A percentile compares a stretch with the other conserved stretches of the same genome.
phyloP scores from a whole-genome alignment of 2,888 invertebrate species.

The Anthophora plumipes region DNA sequence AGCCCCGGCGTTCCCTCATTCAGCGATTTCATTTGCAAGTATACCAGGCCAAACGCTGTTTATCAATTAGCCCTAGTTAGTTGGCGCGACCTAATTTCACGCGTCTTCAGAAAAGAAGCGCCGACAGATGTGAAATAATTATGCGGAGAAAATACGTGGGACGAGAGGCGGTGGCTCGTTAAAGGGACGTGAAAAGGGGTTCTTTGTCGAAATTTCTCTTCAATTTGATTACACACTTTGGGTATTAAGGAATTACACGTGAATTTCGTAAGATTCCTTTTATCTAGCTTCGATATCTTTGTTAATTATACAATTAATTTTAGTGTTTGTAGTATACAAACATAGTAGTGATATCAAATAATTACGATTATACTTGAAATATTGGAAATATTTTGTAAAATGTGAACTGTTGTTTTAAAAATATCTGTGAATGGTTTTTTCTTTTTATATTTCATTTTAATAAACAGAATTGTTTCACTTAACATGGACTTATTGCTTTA shows the following conservation, averaged over 20 bases:
- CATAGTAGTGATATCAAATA: background rate
- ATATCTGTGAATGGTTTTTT: too few species aligned
- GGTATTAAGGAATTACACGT: background rate
- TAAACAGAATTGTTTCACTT: too few species aligned
- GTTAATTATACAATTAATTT: too few species aligned
- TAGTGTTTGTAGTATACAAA: too few species aligned
- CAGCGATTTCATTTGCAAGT: constrained; percentile 46
- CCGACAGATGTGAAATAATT: constrained; percentile 41
- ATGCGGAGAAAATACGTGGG: constrained; percentile 16
- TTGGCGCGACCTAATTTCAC: constrained; percentile 52
- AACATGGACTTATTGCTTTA: too few species aligned
- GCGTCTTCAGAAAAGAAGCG: constrained; percentile 57
- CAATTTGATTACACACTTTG: background rate
- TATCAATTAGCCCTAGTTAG: constrained; percentile 75
- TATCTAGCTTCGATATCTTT: too few species aligned
- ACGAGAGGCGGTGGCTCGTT: constrained; percentile 19
- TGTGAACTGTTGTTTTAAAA: background rate
- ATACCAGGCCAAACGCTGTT: constrained; percentile 57
- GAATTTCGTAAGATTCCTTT: background rate
- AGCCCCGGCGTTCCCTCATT: constrained; percentile 28
- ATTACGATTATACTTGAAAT: background rate
- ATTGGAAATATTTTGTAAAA: background rate
- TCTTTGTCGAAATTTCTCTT: background rate
- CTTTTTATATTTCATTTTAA: too few species aligned
- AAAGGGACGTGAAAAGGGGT: constrained; percentile 20